Evolutionary conservation across 2,888 invertebrate species (phyloP).

Genomic region (Lithophane socia): DNA sequence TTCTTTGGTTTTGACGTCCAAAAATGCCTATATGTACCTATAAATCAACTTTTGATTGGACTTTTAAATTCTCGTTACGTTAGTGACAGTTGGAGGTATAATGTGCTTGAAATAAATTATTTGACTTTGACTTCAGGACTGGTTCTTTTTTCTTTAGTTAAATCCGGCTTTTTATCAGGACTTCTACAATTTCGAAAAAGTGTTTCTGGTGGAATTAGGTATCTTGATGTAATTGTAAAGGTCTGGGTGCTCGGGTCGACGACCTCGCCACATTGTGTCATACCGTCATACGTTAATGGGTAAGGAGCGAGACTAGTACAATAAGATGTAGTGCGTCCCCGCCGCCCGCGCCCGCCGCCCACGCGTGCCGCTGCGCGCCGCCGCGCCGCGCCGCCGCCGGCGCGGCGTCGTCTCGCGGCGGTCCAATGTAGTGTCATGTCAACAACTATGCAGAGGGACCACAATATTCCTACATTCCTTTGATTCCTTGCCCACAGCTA

Average conservation of each 20-base stretch:
- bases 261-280: constrained; percentile 40
- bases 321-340: constrained; percentile 28
- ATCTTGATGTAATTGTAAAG: constrained; percentile 4
- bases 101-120: too few relatives aligned
- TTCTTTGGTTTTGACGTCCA: too few relatives aligned
- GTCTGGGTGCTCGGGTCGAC: constrained; percentile 30
- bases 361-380: not conserved
- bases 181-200: not conserved
- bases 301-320: constrained; percentile 33
- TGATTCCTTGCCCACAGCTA: not conserved
- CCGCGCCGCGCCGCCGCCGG: not conserved
- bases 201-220: not conserved
- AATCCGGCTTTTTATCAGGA: not conserved
- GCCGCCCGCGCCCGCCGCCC: not conserved
- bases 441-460: not conserved
- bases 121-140: not conserved
- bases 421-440: too few relatives aligned
- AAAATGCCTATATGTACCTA: too few relatives aligned
- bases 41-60: too few relatives aligned
- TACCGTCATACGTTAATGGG: constrained; percentile 30
- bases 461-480: not conserved
- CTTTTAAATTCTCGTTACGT: too few relatives aligned
- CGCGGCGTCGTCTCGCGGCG: too few relatives aligned
- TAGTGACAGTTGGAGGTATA: too few relatives aligned
- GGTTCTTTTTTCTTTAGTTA: not conserved